Evolutionary conservation across 2,113 vertebrate genomes (phyloP).

Genomic region (Cyanoramphus novaezelandiae): DNA sequence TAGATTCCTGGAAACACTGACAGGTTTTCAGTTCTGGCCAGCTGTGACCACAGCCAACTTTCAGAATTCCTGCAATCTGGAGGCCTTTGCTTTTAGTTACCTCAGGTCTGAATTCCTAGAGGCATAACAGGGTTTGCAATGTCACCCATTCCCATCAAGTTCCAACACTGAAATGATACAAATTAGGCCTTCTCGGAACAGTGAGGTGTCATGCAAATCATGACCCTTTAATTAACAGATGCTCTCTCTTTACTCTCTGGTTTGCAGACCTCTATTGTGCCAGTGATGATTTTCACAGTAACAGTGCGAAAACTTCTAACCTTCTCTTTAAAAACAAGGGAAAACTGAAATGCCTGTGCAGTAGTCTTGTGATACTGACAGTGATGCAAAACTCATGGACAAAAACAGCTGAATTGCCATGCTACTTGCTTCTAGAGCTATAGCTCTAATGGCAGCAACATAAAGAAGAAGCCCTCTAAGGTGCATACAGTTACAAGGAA

Average conservation of each 20-base stretch:
- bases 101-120: background rate
- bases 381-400: background rate
- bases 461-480: background rate
- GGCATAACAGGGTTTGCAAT: background rate
- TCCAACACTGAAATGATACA: background rate
- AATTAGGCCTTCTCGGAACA: background rate
- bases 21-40: conserved; percentile 8
- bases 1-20: conserved; percentile 51
- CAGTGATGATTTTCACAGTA: background rate
- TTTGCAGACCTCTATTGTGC: background rate
- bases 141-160: background rate
- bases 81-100: background rate
- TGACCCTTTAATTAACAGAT: background rate
- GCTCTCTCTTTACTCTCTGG: background rate
- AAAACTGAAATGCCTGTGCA: background rate
- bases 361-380: background rate
- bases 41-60: background rate
- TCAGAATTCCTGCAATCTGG: background rate
- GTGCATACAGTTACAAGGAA: background rate
- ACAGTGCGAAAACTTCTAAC: background rate
- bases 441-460: background rate
- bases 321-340: background rate
- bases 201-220: background rate
- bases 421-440: background rate
- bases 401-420: background rate